Evolutionary conservation across 2,113 vertebrate species (phyloP).

Genomic region (Oriolus oriolus): DNA sequence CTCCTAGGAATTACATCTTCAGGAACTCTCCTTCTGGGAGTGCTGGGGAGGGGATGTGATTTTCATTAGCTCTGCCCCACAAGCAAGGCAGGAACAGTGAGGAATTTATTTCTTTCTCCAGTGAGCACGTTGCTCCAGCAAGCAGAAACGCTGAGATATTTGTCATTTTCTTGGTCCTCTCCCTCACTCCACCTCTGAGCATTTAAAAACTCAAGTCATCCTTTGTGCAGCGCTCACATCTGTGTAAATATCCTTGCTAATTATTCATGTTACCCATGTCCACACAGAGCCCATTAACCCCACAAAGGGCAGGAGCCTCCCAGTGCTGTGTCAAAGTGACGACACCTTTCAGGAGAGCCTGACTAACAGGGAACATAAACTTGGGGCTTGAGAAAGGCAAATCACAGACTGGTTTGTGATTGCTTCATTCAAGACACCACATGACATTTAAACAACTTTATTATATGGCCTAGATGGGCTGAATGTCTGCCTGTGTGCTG

Average conservation of each 20-base stretch:
- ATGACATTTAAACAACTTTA: not conserved
- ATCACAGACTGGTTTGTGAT: not conserved
- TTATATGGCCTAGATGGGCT: not conserved
- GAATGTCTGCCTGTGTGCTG: not conserved
- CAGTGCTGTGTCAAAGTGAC: not conserved
- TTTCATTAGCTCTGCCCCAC: not conserved
- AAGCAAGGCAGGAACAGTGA: not conserved
- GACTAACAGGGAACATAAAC: not conserved
- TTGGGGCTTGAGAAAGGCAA: not conserved
- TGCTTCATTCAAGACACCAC: not conserved
- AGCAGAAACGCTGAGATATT: not conserved
- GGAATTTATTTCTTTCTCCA: not conserved
- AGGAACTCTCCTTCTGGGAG: not conserved
- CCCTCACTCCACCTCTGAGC: not conserved
- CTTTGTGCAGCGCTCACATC: not conserved
- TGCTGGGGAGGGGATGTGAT: not conserved
- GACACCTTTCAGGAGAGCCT: not conserved
- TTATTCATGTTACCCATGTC: not conserved
- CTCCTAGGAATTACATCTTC: not conserved
- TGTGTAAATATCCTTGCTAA: not conserved
- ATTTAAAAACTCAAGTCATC: not conserved
- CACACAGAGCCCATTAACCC: not conserved
- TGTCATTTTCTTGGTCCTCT: not conserved
- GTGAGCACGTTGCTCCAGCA: not conserved
- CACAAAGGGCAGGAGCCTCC: not conserved